Base-by-base conservation (phyloP, 2,797 vertebrate genomes). In the Chaenodraco wilsoni region DNA sequence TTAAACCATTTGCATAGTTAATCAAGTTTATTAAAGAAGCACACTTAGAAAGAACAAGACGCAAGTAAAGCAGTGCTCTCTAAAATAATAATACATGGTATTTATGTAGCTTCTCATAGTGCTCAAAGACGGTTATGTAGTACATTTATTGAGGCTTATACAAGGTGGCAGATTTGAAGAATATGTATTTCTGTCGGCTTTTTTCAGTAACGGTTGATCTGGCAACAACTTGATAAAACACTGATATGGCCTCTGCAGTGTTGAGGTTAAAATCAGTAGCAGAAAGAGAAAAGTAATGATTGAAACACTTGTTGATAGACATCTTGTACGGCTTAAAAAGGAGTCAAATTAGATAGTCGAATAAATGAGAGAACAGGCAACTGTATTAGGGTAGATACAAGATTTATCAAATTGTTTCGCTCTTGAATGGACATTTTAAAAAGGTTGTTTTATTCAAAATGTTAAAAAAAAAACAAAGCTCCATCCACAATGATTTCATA, bases 21-120 rank as follows among this genome's bases (percentile, higher is more conserved):
- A 87, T 41, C 72, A 51, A 55, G 60, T 88, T 93, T 94, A 91
- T 94, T 66, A 88, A 92, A 91, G 87, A 88, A 91, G 82, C 78
- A 91, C 86, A 91, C 48, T 69, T 63, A 85, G 63, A 89, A 85
- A 79, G 69, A 80, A 89, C 83, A 85, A 80, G 65, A 83, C 83
- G 76, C 78, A 85, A 37, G 72, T 73, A 76, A 82, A 86, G 78
- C 69, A 54, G 55, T 76, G 83, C 45, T 81, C 75, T 88, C 67
- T 9, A 37, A 7, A 37, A 37, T 37, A 9, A 6, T 37, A 37
- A 37, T 37, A 37, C 7, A 37, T 37, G 33, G 33, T 37, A 9
- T 37, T 37, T 37, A 37, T 37, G 1, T 37, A 37, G 33, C 33
- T 37, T 9, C 8, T 37, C 33, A 6, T 37, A 1, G 33, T 37